Evolutionary conservation across 2,888 invertebrate species (phyloP), one percentile per base, ranked within the genome.

Genomic region (Atrina japonica): DNA sequence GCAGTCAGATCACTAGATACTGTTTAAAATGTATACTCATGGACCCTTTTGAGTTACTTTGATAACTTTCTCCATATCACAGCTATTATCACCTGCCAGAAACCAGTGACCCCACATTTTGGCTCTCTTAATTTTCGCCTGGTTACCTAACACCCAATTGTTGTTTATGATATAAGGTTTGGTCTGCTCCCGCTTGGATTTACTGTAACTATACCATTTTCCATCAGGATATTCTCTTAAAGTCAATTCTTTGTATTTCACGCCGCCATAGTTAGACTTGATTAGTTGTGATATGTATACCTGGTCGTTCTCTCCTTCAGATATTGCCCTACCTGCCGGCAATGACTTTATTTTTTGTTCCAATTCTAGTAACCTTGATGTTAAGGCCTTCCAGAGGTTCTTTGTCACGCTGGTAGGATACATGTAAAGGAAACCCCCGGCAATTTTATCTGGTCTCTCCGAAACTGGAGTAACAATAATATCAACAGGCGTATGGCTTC

Each of bases 61-160:
- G 23, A 23, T 21, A 35, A 56, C 23, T 3, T 27, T 47, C 14
- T 49, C 41, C 30, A 14, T 21, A 45, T 70, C 65, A 35, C 70
- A 70, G 2, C 50, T 16, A 43, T 47, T 53, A 30, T 80, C 72
- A 3, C 77, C 76, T 18, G 75, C 72, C 47, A 81, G 70, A 72
- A 85, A 85, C 85, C 85, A 85, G 53, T 85, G 85, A n/a, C 78
- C 77, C 78, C 78, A 85, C 41, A 76, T 67, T 56, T 80, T 81
- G 9, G 85, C 85, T 52, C 85, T 52, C 3, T 68, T 65, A 23
- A 77, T 73, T 67, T 85, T 85, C 9, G 50, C 73, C 11, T 55
- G 40, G 35, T 83, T 83, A 14, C 83, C 83, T 23, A 75, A 27
- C 0, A 82, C 74, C 83, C 83, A 85, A 55, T 85, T 83, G 67